A percentile compares a stretch with the other conserved stretches of the same genome.
Conservation (phyloP, 2,888 invertebrate species). For the Nomada ruficornis region DNA sequence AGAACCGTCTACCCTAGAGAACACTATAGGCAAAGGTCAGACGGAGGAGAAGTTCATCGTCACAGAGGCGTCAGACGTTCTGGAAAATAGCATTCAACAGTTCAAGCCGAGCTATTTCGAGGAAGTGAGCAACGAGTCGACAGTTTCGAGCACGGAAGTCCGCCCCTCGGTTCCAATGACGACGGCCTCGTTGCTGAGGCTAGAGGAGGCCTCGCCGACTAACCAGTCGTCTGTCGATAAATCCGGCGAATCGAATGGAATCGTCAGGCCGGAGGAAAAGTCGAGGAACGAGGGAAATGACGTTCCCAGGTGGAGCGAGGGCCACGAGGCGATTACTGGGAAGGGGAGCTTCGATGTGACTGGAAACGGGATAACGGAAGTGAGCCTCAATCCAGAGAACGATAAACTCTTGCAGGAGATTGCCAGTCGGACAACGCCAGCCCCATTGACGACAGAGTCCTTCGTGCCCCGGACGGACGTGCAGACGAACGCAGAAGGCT, state of each 20-base stretch:
- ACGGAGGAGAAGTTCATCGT: slow-evolving; percentile 70
- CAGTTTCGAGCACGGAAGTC: slow-evolving; percentile 28
- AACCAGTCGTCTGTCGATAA: slow-evolving; percentile 38
- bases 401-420: slow-evolving; percentile 25
- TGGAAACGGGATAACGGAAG: slow-evolving; percentile 73
- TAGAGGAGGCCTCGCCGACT: slow-evolving; percentile 11
- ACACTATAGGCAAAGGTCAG: slow-evolving; percentile 73
- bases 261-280: slow-evolving; percentile 26
- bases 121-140: slow-evolving; percentile 60
- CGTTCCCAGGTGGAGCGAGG: slow-evolving; percentile 48
- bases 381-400: slow-evolving; percentile 38
- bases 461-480: slow-evolving; percentile 51
- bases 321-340: slow-evolving; percentile 42
- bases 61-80: slow-evolving; percentile 75
- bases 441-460: slow-evolving; percentile 15
- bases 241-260: slow-evolving; percentile 17
- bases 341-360: slow-evolving; percentile 68
- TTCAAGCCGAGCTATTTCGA: slow-evolving; percentile 71
- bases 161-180: slow-evolving; percentile 32
- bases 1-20: slow-evolving; percentile 74
- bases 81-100: slow-evolving; percentile 78
- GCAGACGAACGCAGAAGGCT: slow-evolving; percentile 64
- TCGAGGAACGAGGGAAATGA: slow-evolving; percentile 53
- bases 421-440: not conserved
- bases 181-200: slow-evolving; percentile 5